Evolutionary conservation across 1,140 invertebrate genomes (phyloP), one percentile per base, ranked within the genome.

Genomic region (Kradibia gibbosae): DNA sequence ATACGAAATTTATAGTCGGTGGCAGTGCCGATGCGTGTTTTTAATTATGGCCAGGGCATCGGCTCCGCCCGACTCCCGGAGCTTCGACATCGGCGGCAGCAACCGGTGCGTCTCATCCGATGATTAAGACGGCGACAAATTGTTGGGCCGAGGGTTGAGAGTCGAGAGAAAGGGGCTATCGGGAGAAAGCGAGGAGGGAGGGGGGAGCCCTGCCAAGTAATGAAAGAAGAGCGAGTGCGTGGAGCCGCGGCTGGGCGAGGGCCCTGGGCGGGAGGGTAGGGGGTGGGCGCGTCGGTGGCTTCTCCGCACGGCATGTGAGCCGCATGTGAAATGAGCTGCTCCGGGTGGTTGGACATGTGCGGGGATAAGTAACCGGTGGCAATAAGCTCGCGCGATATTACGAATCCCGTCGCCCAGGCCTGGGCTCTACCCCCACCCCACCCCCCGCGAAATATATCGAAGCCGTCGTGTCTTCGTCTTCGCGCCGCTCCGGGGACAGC

Each of bases 301-400:
- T 50, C 20, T 22, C 67, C 48, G 71, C 34, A 71, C 60, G 20
- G 57, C 50, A 39, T 79, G 84, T 82, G 84, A 86, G 83, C 67
- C 83, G 86, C 85, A 86, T 86, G 80, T 85, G 80, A 82, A 87
- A 86, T 86, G 82, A 86, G 83, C 73, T 81, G 72, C 85, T 71
- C n/a, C n/a, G n/a, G n/a, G n/a, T n/a, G n/a, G n/a, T n/a, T n/a
- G n/a, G n/a, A n/a, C n/a, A n/a, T n/a, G n/a, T 76, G 39, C 65
- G 80, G 79, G 81, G 80, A 86, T 88, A 85, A 88, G 87, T 87
- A 88, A 88, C 84, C 81, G 83, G 78, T 77, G 82, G 83, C 83
- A 88, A 86, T 88, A 85, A 88, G 85, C 83, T 81, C 79, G 83
- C 77, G 83, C 82, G 80, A 86, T 85, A 87, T 88, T 87, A 85